phyloP scores from a whole-genome alignment of 1,140 invertebrate genomes.

The Drosophila tsacasi region DNA sequence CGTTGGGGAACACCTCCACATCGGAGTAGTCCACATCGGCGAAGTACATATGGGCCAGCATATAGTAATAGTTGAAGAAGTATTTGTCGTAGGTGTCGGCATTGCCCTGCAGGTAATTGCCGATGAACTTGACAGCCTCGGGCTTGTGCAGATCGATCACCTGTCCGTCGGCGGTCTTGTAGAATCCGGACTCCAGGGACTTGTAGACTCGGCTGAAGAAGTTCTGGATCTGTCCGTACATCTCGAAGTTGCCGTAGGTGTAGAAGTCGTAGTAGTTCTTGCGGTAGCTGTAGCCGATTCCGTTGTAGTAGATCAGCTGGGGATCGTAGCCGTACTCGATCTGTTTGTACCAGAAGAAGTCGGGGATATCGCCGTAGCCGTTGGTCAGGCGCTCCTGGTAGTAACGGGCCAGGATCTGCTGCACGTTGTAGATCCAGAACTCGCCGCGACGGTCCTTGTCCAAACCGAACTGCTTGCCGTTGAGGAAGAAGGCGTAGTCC shows the following conservation, averaged over 20 bases:
- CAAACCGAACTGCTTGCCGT: slow-evolving; percentile 85
- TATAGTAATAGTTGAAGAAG: slow-evolving; percentile 87
- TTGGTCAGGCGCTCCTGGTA: slow-evolving; percentile 89
- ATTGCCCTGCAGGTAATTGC: slow-evolving; percentile 89
- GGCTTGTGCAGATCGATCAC: slow-evolving; percentile 86
- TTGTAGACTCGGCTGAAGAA: slow-evolving; percentile 88
- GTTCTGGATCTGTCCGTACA: slow-evolving; percentile 75
- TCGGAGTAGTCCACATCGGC: slow-evolving; percentile 69
- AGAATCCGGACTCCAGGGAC: slow-evolving; percentile 88
- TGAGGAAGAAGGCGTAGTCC: slow-evolving; percentile 87
- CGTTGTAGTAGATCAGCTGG: slow-evolving; percentile 88
- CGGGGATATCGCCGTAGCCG: slow-evolving; percentile 87
- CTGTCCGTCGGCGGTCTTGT: slow-evolving; percentile 86
- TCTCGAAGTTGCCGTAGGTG: slow-evolving; percentile 70
- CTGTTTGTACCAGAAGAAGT: slow-evolving; percentile 86
- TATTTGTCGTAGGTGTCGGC: slow-evolving; percentile 88
- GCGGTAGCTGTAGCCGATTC: too few species aligned
- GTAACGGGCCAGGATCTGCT: slow-evolving; percentile 88
- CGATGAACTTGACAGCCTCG: slow-evolving; percentile 87
- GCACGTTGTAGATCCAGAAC: slow-evolving; percentile 87
- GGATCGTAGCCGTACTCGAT: slow-evolving; percentile 89
- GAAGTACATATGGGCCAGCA: slow-evolving; percentile 85
- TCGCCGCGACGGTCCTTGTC: slow-evolving; percentile 88
- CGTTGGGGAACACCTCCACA: slow-evolving; percentile 79
- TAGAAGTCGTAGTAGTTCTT: slow-evolving; percentile 75